Evolutionary conservation across 2,113 vertebrate species (phyloP), one percentile per base, ranked within the genome.

Genomic region (Xenopus borealis): DNA sequence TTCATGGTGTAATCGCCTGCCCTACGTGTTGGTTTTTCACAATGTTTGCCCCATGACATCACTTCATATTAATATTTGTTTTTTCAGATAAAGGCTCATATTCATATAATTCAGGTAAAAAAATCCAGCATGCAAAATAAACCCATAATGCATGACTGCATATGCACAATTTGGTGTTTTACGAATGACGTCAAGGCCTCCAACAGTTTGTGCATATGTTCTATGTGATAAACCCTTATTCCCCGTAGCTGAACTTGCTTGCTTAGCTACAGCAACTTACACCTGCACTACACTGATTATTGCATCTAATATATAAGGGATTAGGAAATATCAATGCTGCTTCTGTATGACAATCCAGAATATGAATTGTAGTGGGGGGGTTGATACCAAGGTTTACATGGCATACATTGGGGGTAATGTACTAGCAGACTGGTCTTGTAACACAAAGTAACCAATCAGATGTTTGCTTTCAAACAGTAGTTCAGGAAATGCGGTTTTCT

Each of bases 51-150:
- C 83, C 73, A 44, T 91, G 87, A 90, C 79, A 74, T 87, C 81
- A 82, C 84, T 86, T 92, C 89, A 88, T 90, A 87, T 87, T 85
- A 83, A 88, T 89, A 85, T 93, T 93, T 91, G 82, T 89, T 94
- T 94, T 55, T 87, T 87, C 94, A 97, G 95, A 93, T 91, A 94
- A 92, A 94, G 92, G 89, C 90, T 92, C 93, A 77, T 92, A 89
- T 91, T 92, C 94, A 82, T 93, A 94, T 91, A 94, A 94, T 91
- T 94, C 95, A 97, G 96, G 94, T 97, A 98, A 96, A 40, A 50
- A 85, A 82, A 83, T 82, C 79, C 79, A 85, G 89, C 87, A 89
- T 87, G 89, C 77, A 67, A 82, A 80, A 75, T 69, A 55, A 55
- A n/a, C 81, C 78, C 85, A 84, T 84, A 78, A 64, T 83, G 89